Conservation (phyloP, 2,888 invertebrate species). For the Myopa testacea region DNA sequence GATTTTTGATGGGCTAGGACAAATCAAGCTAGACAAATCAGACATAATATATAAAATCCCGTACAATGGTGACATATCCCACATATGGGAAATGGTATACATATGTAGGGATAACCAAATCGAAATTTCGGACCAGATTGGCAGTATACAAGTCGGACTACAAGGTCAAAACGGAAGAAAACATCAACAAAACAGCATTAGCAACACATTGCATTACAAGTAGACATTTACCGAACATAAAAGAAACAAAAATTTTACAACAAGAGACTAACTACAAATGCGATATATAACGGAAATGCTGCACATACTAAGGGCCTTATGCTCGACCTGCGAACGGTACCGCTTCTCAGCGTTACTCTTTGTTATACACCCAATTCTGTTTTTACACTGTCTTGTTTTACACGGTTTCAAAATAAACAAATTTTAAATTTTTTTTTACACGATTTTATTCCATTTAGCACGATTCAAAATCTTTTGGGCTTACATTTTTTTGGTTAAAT, state of each 20-base stretch:
- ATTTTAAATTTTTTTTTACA: too few relatives aligned
- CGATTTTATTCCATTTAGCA: too few relatives aligned
- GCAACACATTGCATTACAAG: not conserved
- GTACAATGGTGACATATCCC: not conserved
- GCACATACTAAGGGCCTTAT: not conserved
- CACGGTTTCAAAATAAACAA: too few relatives aligned
- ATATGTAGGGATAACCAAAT: conserved; percentile 9
- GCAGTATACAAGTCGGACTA: not conserved
- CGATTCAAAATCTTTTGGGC: too few relatives aligned
- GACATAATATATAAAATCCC: conserved; percentile 8
- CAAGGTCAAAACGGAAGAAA: not conserved
- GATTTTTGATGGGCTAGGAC: too few relatives aligned
- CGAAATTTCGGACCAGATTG: not conserved
- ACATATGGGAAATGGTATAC: not conserved
- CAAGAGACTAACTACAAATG: not conserved
- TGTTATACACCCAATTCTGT: too few relatives aligned
- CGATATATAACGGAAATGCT: too few relatives aligned
- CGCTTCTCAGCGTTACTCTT: too few relatives aligned
- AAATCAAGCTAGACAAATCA: conserved; percentile 16
- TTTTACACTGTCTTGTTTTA: too few relatives aligned
- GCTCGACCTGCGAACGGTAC: too few relatives aligned
- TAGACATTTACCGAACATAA: not conserved
- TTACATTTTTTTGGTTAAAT: too few relatives aligned
- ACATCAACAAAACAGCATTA: conserved; percentile 2
- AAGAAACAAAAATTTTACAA: not conserved